Evolutionary conservation across 1,140 invertebrate species (phyloP), one percentile per base, ranked within the genome.

Genomic region (Drosophila insularis): DNA sequence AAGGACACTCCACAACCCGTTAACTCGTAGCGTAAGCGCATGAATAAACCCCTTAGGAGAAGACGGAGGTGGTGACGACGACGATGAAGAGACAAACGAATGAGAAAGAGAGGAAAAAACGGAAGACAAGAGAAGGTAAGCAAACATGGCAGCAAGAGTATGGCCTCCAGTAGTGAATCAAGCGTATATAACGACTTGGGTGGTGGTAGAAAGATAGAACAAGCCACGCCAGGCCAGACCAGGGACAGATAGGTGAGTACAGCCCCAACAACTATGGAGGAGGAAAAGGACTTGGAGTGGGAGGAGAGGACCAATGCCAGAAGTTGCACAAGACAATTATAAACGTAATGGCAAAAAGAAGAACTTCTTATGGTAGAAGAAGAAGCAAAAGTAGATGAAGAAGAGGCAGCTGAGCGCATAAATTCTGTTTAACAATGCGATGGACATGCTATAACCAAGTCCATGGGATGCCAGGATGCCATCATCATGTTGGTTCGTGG

Each of bases 321-420:
- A 80, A 87, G 72, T 82, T 87, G 79, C 82, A 80, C 82, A 89
- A 87, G 84, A 87, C 82, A 87, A 87, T 87, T 87, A 87, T 87
- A 87, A 87, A 89, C 79, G 84, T 89, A 87, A 87, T 87, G 84
- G 84, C 80, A 87, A 86, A 67, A 77, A 78, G 43, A 50, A 50
- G 19, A 50, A 11, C 7, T 68, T 77, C 67, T 62, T 71, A 61
- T 61, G 54, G 66, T 17, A 43, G 40, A 65, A 71, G 39, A 73
- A 61, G 58, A 37, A 69, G 65, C 27, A 68, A 70, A 13, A 37
- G 35, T 4, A 37, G 67, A 82, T 73, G 81, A 81, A 56, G 55
- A 14, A 58, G 65, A 80, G 70, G 78, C 82, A 82, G 82, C 82
- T 79, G 80, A 79, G 81, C 75, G 82, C 82, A 87, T 87, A 87